phyloP scores from a whole-genome alignment of 2,888 invertebrate species.

The Lepidochitona cinerea region DNA sequence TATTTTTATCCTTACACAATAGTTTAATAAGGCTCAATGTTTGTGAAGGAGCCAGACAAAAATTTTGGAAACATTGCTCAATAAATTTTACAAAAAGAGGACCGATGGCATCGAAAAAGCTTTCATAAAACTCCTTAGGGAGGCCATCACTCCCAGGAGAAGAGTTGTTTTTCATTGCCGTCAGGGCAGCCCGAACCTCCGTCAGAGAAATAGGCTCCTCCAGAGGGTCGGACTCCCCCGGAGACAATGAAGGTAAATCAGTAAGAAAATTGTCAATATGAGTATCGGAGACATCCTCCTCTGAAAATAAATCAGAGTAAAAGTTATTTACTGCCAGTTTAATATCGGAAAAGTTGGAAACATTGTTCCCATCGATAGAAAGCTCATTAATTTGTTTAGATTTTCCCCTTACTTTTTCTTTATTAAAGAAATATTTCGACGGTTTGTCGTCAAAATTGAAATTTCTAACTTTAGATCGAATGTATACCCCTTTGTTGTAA shows the following conservation, averaged over 20 bases:
- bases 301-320: neutral
- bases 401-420: neutral
- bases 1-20: neutral
- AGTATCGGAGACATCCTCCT: neutral
- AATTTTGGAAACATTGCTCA: neutral
- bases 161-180: slow-evolving; percentile 3
- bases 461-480: neutral
- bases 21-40: neutral
- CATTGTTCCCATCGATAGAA: neutral
- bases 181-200: neutral
- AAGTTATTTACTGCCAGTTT: neutral
- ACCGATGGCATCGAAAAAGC: slow-evolving; percentile 10
- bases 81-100: neutral
- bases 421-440: slow-evolving; percentile 1
- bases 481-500: neutral
- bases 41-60: neutral
- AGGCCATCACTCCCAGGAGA: slow-evolving; percentile 8
- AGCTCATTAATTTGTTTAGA: neutral
- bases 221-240: neutral
- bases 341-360: neutral
- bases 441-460: slow-evolving; percentile 10
- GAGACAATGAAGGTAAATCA: neutral
- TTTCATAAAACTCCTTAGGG: slow-evolving; percentile 6
- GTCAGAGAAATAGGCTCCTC: neutral
- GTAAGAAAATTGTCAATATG: neutral